These are phyloP conservation scores for Euleptes europaea DNA, from an alignment of 2,113 vertebrate genomes.

Conservation along the genomic window DNA sequence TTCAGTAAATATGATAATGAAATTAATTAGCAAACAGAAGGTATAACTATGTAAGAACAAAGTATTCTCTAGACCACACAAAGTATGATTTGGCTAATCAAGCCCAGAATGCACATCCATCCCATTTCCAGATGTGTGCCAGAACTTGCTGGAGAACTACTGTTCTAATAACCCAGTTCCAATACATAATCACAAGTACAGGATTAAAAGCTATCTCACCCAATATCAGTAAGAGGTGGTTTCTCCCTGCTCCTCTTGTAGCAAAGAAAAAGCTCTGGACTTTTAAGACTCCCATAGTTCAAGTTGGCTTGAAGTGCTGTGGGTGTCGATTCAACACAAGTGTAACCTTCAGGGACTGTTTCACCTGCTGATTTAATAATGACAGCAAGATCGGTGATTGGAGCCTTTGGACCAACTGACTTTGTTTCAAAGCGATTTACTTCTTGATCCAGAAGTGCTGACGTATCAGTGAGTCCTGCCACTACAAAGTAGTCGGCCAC, in stretches of 20 bases:
- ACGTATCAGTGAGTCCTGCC: constrained; percentile 92
- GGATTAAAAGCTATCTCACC: constrained; percentile 75
- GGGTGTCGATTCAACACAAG: constrained; percentile 91
- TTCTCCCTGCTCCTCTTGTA: constrained; percentile 91
- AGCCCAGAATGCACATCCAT: background rate
- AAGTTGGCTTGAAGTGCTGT: constrained; percentile 93
- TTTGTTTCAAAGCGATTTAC: constrained; percentile 87
- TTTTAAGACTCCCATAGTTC: constrained; percentile 97
- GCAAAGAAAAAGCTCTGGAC: constrained; percentile 95
- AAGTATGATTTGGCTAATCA: background rate
- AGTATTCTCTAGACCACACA: background rate
- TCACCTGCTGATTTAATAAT: constrained; percentile 94
- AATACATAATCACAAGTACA: background rate
- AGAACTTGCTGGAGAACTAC: background rate
- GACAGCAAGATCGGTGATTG: constrained; percentile 94
- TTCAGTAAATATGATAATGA: background rate
- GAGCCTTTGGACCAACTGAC: constrained; percentile 89
- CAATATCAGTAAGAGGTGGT: constrained; percentile 90
- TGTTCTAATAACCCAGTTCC: background rate
- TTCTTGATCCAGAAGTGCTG: constrained; percentile 90
- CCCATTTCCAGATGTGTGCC: background rate
- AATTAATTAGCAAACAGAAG: background rate
- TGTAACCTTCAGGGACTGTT: constrained; percentile 92
- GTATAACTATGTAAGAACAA: background rate
- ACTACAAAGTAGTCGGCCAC: constrained; percentile 99